Evolutionary conservation across 2,113 vertebrate genomes (phyloP).

Genomic region (Leiothrix lutea): DNA sequence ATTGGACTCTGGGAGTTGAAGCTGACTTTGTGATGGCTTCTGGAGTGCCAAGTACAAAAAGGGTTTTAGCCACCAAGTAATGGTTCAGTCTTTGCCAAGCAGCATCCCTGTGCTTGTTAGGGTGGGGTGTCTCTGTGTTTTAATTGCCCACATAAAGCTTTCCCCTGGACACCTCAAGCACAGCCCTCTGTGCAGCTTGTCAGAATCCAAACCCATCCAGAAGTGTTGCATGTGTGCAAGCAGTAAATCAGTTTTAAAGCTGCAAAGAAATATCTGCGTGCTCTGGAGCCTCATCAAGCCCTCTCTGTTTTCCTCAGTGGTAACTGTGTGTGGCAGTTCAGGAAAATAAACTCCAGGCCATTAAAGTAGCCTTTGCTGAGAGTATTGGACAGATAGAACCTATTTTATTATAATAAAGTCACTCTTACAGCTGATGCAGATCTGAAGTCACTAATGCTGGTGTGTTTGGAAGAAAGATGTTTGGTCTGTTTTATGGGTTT

Average conservation of each 20-base stretch:
- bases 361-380: neutral
- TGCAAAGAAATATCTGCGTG: neutral
- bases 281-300: neutral
- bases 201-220: neutral
- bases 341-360: conserved; percentile 14
- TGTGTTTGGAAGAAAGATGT: conserved; percentile 34
- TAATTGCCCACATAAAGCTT: neutral
- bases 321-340: conserved; percentile 16
- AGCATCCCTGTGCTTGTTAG: neutral
- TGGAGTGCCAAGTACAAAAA: neutral
- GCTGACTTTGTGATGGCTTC: neutral
- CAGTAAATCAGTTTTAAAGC: neutral
- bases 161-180: neutral
- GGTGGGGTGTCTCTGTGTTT: neutral
- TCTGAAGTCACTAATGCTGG: neutral
- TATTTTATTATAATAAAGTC: neutral
- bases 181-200: neutral
- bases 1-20: neutral
- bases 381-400: neutral
- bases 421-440: neutral
- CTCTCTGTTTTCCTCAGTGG: neutral
- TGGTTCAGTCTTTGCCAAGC: neutral
- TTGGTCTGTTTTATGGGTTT: conserved; percentile 22
- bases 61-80: neutral
- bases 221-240: neutral